Evolutionary conservation across 2,797 vertebrate genomes (phyloP).

Genomic region (Alfaro cultratus): DNA sequence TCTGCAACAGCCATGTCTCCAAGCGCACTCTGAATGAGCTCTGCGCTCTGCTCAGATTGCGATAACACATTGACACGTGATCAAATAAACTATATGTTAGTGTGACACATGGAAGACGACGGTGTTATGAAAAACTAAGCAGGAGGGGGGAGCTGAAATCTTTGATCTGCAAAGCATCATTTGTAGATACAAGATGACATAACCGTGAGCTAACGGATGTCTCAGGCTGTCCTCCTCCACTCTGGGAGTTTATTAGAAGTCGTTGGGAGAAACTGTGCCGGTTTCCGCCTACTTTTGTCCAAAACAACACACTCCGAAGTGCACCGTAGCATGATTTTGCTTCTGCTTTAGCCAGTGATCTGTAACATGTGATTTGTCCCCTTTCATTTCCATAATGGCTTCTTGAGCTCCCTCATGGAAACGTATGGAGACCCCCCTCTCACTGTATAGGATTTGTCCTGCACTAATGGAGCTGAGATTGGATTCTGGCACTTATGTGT

Average conservation of each 20-base stretch:
- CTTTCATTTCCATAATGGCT: conserved; percentile 86
- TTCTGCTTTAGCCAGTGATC: conserved; percentile 72
- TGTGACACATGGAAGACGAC: conserved; percentile 39
- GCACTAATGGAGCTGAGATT: conserved; percentile 85
- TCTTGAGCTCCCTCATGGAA: conserved; percentile 79
- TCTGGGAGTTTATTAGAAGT: conserved; percentile 66
- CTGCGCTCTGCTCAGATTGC: conserved; percentile 46
- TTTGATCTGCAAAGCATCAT: conserved; percentile 62
- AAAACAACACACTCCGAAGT: conserved; percentile 63
- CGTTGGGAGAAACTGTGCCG: conserved; percentile 38
- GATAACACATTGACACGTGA: conserved; percentile 69
- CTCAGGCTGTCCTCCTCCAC: conserved; percentile 20
- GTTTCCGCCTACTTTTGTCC: conserved; percentile 58
- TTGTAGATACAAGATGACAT: conserved; percentile 63
- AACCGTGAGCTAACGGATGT: conserved; percentile 63
- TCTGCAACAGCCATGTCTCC: conserved; percentile 68
- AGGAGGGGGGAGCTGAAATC: conserved; percentile 38
- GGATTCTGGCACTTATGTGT: conserved; percentile 83
- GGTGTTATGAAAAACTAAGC: conserved; percentile 38
- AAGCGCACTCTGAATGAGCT: conserved; percentile 67
- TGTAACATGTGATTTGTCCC: conserved; percentile 78
- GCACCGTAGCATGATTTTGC: conserved; percentile 65
- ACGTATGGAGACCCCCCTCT: conserved; percentile 78
- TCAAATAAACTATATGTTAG: conserved; percentile 63
- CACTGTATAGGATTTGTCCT: conserved; percentile 80